Conservation (phyloP, 53 echinoderm and acorn worm genomes). For the Antedon mediterranea region DNA sequence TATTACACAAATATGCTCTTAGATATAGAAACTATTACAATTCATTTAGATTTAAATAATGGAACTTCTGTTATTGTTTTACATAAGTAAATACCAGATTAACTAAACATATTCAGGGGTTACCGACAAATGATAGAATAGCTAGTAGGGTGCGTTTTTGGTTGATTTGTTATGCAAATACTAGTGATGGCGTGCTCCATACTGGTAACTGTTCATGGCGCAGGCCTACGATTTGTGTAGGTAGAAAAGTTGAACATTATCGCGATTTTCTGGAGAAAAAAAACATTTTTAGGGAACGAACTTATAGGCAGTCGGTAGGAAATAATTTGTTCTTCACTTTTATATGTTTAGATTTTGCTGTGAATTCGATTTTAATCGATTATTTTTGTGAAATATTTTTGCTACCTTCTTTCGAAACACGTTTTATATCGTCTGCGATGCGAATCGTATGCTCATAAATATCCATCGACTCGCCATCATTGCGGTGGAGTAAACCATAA, state of each 20-base stretch:
- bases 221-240: not conserved
- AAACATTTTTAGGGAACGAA: not conserved
- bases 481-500: not conserved
- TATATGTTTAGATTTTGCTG: not conserved
- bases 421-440: not conserved
- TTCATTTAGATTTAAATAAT: too few species aligned
- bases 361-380: not conserved
- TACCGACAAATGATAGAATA: not conserved
- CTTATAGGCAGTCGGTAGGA: not conserved
- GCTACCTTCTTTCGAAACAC: not conserved
- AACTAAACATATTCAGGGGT: not conserved
- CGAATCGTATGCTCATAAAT: not conserved
- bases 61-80: not conserved
- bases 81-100: not conserved
- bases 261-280: not conserved
- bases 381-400: not conserved
- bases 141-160: not conserved
- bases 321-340: constrained; percentile 31
- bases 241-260: not conserved
- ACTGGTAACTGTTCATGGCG: not conserved
- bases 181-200: not conserved
- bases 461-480: too few species aligned
- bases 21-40: too few species aligned
- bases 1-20: too few species aligned
- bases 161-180: constrained; percentile 1